Base-by-base conservation (phyloP, 1,140 invertebrate genomes). In the Platorchestia sp. region DNA sequence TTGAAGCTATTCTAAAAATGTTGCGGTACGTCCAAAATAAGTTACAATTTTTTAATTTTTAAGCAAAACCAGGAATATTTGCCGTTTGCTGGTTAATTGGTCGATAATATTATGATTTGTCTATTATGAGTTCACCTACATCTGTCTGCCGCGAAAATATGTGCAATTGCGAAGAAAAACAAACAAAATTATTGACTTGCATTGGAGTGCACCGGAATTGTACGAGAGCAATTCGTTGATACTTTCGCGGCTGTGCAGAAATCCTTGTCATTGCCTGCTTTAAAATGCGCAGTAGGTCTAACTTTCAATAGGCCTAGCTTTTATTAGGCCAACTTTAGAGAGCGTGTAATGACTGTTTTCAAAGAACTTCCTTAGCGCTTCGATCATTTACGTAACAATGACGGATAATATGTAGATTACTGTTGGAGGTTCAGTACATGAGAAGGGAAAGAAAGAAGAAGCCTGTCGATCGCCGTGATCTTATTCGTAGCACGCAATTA, bases 401-500 rank as follows among this genome's bases (percentile, higher is more conserved):
- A 93, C 47, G 44, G n/a, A n/a, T n/a, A 93, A 93, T 93, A 44
- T 93, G 91, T 93, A 93, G 91, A 93, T 93, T 47, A 93, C 45
- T 93, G 91, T 93, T 93, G 45, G 5, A 44, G 43, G 91, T 14
- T 10, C 41, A 14, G 87, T 22, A 75, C 7, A 89, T 42, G 87
- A 42, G 41, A 89, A 41, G 87, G 27, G 43, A 89, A 42, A 19
- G 87, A 89, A 89, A 42, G 41, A 36, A 16, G 53, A 89, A 41
- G 27, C 43, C 41, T 89, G 14, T 42, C 43, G 87, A 36, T 89
- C 43, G 10, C 27, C 87, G 36, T 42, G 87, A 75, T 42, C 41
- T 42, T 89, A 19, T 42, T 89, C 87, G 5, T 89, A 75, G 59
- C 87, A 42, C 87, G 16, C 87, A 89, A 42, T 42, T 41, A 5